Evolutionary conservation across 2,888 invertebrate genomes (phyloP), one percentile per base, ranked within the genome.

Genomic region (Caenorhabditis plicata): DNA sequence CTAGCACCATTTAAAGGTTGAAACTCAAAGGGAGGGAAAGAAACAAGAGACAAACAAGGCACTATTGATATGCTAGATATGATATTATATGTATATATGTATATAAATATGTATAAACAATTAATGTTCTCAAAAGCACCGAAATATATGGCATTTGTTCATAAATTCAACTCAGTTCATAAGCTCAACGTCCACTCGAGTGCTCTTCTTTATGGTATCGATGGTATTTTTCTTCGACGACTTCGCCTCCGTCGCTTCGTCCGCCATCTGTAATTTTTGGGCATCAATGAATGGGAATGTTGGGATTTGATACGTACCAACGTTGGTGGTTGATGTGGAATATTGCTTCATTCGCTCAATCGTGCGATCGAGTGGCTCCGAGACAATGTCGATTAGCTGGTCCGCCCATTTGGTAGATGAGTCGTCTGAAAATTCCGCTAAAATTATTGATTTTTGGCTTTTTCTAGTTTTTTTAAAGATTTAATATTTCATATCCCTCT

Each of bases 381-480:
- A 68, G 20, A 80, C 81, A 41, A 81, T 81, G 50, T 71, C 71
- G 61, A 81, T 80, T 63, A 81, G 67, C 51, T 81, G 73, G 49
- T 81, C 80, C 17, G 81, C 71, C 81, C 81, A 81, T n/a, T 70
- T 45, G 29, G 64, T 67, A 20, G 60, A 60, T 29, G 54, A 62
- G 19, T 64, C 68, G 26, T 60, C 60, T 60, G 46, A 39, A 60
- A 58, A 25, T 41, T 22, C 2, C n/a, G 4, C 7, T 20, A 33
- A 35, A 35, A 17, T 15, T 17, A 35, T 17, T 5, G 15, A 8
- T 20, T 4, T n/a, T 35, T 13, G 4, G 17, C 3, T 17, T 2
- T 17, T 8, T 17, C 8, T 13, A 35, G 19, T 23, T 23, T 19
- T 19, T 36, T 8, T n/a, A n/a, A n/a, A n/a, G n/a, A n/a, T n/a